A percentile compares a stretch with the other conserved stretches of the same genome.
Conservation (phyloP, 2,113 vertebrate genomes). For the Phylloscopus trochiloides region DNA sequence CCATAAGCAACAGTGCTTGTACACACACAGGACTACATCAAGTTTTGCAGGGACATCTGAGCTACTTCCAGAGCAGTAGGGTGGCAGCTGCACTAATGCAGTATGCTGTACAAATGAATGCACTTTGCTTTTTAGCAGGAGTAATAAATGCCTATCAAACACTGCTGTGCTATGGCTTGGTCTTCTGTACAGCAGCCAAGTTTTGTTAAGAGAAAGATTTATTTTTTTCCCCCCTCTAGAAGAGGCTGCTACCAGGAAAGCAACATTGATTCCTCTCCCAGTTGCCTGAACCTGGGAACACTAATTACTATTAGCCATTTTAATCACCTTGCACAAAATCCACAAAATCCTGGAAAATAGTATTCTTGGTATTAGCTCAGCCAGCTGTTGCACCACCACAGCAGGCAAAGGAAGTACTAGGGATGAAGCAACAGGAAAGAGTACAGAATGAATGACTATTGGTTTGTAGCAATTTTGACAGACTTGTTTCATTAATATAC, state of each 20-base stretch:
- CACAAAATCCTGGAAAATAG: neutral
- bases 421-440: neutral
- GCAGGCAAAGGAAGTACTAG: neutral
- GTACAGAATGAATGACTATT: neutral
- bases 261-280: neutral
- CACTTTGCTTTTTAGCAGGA: neutral
- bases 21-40: neutral
- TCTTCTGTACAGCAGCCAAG: neutral
- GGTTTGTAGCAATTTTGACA: neutral
- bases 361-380: neutral
- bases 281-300: neutral
- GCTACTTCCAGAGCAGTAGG: neutral
- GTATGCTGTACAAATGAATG: neutral
- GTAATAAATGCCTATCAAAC: neutral
- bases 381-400: neutral
- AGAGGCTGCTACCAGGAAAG: neutral
- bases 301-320: neutral
- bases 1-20: neutral
- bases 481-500: neutral
- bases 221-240: neutral
- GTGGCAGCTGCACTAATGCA: neutral
- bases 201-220: neutral
- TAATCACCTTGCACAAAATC: neutral
- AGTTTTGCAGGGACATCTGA: neutral
- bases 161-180: neutral